phyloP scores from a whole-genome alignment of 2,113 vertebrate genomes.

The Camelus bactrianus region DNA sequence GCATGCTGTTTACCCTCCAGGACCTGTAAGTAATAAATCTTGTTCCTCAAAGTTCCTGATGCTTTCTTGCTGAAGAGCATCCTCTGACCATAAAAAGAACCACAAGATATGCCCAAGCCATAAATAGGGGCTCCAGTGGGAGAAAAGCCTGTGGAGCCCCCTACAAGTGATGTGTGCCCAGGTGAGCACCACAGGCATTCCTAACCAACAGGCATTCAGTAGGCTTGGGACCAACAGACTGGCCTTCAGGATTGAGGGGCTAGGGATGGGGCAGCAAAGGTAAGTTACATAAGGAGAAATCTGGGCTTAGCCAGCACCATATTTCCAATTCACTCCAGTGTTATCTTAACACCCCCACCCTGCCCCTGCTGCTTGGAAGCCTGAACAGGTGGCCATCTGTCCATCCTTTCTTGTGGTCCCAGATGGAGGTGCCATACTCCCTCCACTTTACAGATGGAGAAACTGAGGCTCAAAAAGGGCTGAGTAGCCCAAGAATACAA shows the following conservation, averaged over 20 bases:
- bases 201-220: too few relatives aligned
- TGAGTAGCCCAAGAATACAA: background rate
- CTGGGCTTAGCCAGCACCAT: background rate
- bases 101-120: background rate
- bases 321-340: background rate
- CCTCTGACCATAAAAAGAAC: background rate
- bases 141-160: background rate
- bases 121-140: background rate
- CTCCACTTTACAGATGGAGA: background rate
- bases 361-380: background rate
- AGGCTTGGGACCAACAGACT: background rate
- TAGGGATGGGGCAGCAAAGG: background rate
- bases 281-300: background rate
- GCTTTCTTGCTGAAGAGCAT: background rate
- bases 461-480: background rate
- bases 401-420: background rate
- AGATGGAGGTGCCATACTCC: background rate
- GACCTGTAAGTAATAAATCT: background rate
- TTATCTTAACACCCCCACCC: background rate
- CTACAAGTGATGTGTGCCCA: background rate
- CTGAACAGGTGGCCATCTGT: background rate
- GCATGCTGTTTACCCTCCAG: too few relatives aligned
- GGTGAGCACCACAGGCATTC: background rate
- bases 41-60: background rate
- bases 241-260: background rate